Evolutionary conservation across 2,113 vertebrate species (phyloP), one percentile per base, ranked within the genome.

Genomic region (Phalacrocorax brasilianus): DNA sequence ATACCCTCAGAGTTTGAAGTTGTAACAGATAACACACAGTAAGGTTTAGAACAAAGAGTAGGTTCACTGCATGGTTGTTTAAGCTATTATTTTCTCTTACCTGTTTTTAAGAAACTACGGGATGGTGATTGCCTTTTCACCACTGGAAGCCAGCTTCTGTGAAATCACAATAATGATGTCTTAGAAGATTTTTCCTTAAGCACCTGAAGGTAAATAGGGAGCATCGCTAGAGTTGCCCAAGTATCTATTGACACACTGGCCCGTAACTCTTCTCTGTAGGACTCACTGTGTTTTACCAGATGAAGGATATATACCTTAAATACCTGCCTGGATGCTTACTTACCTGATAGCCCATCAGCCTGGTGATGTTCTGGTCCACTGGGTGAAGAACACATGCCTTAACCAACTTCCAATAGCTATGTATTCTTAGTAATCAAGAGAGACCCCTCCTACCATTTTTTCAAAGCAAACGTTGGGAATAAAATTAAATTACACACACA

Each of bases 141-240:
- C 44, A 74, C 91, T 95, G 77, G 86, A 94, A 95, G 88, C 45
- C 47, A 88, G 22, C 47, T 77, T 96, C 89, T 91, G 30, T 94
- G 88, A 95, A 71, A 53, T 85, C 45, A 47, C 58, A 93, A 65
- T 94, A 92, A 74, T 27, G 16, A 40, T 6, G 19, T 93, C 71
- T 67, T 47, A 22, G 35, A 50, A 87, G 40, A 50, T 42, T 80
- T 59, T 94, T 97, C 68, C 26, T 94, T 91, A n/a, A 59, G 68
- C 45, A 67, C 68, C 86, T 93, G 65, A 53, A 82, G 27, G 56
- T 93, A 96, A 93, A 89, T 79, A 79, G 35, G 40, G 32, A 61
- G 61, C 52, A 77, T 88, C 83, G 97, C 91, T 97, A 89, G 97
- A 97, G 92, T 85, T 97, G 77, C 73, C 61, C 49, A 65, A 81